Conservation (phyloP, 2,888 invertebrate species). For the Nasonovia ribisnigri region DNA sequence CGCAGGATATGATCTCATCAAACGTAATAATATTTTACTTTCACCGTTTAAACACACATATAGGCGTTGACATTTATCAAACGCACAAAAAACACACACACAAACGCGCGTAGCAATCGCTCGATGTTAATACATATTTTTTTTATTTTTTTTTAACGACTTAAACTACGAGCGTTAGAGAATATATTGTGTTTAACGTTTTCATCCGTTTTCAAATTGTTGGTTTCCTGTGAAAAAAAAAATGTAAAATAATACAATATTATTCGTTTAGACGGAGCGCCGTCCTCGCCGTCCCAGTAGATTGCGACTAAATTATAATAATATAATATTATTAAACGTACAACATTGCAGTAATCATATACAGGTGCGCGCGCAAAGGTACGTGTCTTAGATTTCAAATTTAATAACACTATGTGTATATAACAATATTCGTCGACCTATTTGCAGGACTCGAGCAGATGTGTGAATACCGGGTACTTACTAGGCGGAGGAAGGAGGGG, state of each 20-base stretch:
- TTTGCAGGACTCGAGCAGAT: background rate
- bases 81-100: background rate
- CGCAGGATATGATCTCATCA: conserved; percentile 57
- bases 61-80: conserved; percentile 31
- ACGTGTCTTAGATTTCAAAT: background rate
- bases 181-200: conserved; percentile 6
- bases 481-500: no score
- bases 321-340: background rate
- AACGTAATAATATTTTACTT: background rate
- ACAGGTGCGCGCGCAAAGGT: background rate
- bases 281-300: background rate
- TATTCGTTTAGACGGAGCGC: background rate
- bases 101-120: background rate
- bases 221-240: conserved; percentile 34
- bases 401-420: background rate
- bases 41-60: conserved; percentile 42
- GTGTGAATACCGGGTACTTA: background rate
- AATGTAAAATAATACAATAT: conserved; percentile 22
- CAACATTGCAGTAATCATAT: background rate
- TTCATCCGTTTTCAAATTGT: conserved; percentile 19
- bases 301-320: background rate
- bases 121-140: background rate
- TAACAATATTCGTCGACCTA: background rate
- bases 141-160: background rate
- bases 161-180: background rate